A percentile compares a stretch with the other conserved stretches of the same genome.
These are phyloP conservation scores for Ligdia adustata DNA, from an alignment of 2,888 invertebrate species.

Conservation along the genomic window DNA sequence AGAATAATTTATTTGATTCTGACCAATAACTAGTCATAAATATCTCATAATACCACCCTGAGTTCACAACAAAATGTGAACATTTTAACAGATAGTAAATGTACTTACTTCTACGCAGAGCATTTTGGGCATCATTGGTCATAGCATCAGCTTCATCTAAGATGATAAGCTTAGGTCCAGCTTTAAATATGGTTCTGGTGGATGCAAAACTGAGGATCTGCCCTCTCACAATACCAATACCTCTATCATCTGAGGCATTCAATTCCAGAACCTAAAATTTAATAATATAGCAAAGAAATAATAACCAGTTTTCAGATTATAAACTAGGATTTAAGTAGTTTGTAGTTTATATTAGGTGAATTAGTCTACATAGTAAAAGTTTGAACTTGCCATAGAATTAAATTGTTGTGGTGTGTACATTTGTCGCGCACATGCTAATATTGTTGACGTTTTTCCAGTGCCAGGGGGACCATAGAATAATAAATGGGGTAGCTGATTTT, in stretches of 20 bases:
- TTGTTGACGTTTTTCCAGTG: slow-evolving; percentile 99
- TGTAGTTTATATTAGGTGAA: no score
- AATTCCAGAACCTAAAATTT: slow-evolving; percentile 90
- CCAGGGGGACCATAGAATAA: slow-evolving; percentile 99
- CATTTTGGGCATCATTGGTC: slow-evolving; percentile 99
- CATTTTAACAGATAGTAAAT: neutral
- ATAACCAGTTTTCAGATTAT: no score
- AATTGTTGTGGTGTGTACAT: slow-evolving; percentile 95
- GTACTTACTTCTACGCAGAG: slow-evolving; percentile 93
- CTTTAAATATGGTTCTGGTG: slow-evolving; percentile 96
- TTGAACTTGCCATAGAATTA: slow-evolving; percentile 92
- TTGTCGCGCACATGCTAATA: slow-evolving; percentile 96
- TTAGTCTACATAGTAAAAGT: no score
- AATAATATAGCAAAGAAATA: no score
- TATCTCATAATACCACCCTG: no score
- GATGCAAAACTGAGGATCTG: slow-evolving; percentile 98
- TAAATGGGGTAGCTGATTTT: slow-evolving; percentile 97
- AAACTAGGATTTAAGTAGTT: no score
- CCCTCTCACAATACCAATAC: slow-evolving; percentile 97
- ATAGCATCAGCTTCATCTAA: slow-evolving; percentile 99
- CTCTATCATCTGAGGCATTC: slow-evolving; percentile 99
- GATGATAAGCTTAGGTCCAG: slow-evolving; percentile 97
- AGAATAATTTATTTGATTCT: no score
- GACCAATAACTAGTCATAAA: no score
- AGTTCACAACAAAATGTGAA: neutral